These are phyloP conservation scores for Ditula angustiorana DNA, from an alignment of 2,888 invertebrate genomes.

Conservation along the genomic window DNA sequence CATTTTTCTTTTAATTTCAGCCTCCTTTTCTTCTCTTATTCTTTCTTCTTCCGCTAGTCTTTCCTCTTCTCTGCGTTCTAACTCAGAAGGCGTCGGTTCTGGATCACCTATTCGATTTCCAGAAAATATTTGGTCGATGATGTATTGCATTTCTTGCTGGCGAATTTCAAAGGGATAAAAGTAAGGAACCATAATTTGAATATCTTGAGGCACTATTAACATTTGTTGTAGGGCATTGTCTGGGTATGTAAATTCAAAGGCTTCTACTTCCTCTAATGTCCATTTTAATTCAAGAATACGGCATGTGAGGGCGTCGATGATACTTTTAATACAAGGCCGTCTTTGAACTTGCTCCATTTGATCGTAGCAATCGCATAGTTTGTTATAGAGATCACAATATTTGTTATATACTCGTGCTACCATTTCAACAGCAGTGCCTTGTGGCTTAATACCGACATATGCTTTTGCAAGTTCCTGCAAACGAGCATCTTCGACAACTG, in stretches of 20 bases:
- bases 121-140: conserved; percentile 73
- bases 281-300: conserved; percentile 86
- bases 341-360: conserved; percentile 87
- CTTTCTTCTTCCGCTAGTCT: conserved; percentile 60
- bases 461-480: conserved; percentile 65
- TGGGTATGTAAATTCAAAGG: conserved; percentile 88
- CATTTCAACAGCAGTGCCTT: conserved; percentile 77
- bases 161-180: conserved; percentile 87
- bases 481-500: conserved; percentile 64
- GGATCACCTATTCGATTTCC: conserved; percentile 75
- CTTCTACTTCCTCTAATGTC: conserved; percentile 83
- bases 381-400: conserved; percentile 83
- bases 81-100: conserved; percentile 67
- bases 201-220: conserved; percentile 88
- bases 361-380: conserved; percentile 86
- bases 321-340: conserved; percentile 80
- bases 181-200: conserved; percentile 87
- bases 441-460: conserved; percentile 71
- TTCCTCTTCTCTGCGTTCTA: conserved; percentile 62
- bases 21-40: conserved; percentile 61
- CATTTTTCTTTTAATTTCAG: conserved; percentile 59
- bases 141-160: conserved; percentile 74
- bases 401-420: conserved; percentile 81
- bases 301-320: conserved; percentile 86
- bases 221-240: conserved; percentile 89